Conservation (phyloP, 2,113 vertebrate genomes). For the Lepus americanus region DNA sequence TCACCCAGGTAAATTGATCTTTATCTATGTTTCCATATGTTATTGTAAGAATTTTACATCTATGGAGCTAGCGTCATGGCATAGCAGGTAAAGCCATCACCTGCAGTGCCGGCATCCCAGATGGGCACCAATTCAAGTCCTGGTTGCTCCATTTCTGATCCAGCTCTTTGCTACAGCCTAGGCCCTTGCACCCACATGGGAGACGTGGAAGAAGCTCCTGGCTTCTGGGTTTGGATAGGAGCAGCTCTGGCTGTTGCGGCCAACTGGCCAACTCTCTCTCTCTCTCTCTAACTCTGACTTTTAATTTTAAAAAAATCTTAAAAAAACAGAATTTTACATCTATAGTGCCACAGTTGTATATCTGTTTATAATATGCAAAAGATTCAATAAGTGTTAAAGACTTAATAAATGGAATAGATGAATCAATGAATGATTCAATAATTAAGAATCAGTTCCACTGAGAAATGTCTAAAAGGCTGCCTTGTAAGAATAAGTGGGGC, state of each 20-base stretch:
- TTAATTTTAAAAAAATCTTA: too few relatives aligned
- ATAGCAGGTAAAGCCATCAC: too few relatives aligned
- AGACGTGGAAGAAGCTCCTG: too few relatives aligned
- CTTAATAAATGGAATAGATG: conserved; percentile 22
- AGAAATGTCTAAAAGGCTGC: background rate
- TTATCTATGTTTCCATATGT: background rate
- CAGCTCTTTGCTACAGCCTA: too few relatives aligned
- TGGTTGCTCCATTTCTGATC: too few relatives aligned
- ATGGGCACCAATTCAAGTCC: too few relatives aligned
- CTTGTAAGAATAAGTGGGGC: background rate
- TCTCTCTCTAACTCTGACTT: too few relatives aligned
- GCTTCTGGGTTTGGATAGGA: too few relatives aligned
- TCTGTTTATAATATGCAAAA: conserved; percentile 5
- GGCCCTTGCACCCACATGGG: too few relatives aligned
- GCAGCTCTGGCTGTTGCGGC: too few relatives aligned
- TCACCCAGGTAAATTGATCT: background rate
- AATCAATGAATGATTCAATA: conserved; percentile 5
- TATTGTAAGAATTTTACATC: background rate
- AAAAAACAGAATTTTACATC: background rate
- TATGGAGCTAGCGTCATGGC: background rate
- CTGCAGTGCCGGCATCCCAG: too few relatives aligned
- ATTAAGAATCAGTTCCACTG: background rate
- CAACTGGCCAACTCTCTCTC: too few relatives aligned
- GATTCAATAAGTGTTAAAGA: background rate
- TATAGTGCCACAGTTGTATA: background rate